Evolutionary conservation across 2,113 vertebrate genomes (phyloP).

Genomic region (Psophia crepitans): DNA sequence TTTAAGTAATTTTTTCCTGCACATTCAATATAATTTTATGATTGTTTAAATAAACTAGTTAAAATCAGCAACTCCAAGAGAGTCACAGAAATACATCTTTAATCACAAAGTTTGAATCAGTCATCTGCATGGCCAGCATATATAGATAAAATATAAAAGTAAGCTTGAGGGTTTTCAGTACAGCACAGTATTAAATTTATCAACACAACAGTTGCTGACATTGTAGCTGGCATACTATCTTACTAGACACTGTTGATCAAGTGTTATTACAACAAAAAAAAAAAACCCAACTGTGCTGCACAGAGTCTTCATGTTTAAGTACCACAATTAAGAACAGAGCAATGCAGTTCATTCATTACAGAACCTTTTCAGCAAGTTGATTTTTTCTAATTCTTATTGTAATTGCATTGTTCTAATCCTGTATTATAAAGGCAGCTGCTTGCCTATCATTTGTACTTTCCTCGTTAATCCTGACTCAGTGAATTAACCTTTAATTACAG

Average conservation of each 20-base stretch:
- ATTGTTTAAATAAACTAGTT: background rate
- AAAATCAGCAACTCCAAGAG: background rate
- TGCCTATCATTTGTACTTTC: conserved; percentile 95
- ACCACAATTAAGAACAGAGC: conserved; percentile 61
- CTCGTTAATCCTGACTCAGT: conserved; percentile 95
- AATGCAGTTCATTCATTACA: conserved; percentile 71
- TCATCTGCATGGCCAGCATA: background rate
- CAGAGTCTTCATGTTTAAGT: conserved; percentile 49
- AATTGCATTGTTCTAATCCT: conserved; percentile 96
- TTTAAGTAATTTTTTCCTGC: background rate
- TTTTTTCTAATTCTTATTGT: conserved; percentile 83
- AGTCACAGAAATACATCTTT: background rate
- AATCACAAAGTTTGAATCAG: background rate
- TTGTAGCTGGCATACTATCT: background rate
- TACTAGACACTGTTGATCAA: conserved; percentile 25
- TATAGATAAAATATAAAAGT: background rate
- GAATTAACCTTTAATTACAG: conserved; percentile 98
- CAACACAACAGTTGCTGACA: background rate
- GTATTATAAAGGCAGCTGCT: conserved; percentile 90
- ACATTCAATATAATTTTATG: background rate
- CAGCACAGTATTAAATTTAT: background rate
- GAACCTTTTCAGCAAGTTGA: conserved; percentile 74
- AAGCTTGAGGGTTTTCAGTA: background rate
- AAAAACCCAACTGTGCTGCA: background rate
- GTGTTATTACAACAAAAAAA: conserved; percentile 25